Percentiles rank a stretch among this genome's conserved stretches.
phyloP scores from a whole-genome alignment of 1,140 invertebrate species.

The Calycopis cecrops region DNA sequence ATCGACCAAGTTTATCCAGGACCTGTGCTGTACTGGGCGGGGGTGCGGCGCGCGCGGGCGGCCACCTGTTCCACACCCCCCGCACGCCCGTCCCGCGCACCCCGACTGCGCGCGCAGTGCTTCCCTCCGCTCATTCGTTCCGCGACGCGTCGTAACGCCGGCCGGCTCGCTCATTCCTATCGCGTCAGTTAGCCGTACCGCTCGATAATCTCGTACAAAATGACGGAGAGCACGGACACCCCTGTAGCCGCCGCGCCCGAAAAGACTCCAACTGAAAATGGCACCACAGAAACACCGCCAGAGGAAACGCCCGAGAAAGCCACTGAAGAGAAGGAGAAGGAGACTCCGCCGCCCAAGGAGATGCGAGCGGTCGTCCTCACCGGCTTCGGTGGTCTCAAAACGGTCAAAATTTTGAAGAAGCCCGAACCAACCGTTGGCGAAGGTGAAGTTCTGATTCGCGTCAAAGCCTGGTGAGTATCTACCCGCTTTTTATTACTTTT shows the following conservation, averaged over 20 bases:
- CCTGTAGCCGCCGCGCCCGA: conserved; percentile 70
- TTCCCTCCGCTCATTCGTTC: conserved; percentile 64
- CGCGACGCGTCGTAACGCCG: conserved; percentile 60
- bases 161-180: conserved; percentile 50
- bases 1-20: conserved; percentile 61
- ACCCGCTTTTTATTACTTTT: conserved; percentile 24
- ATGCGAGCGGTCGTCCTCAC: conserved; percentile 89
- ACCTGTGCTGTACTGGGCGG: conserved; percentile 53
- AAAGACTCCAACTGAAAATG: conserved; percentile 70
- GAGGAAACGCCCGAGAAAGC: conserved; percentile 73
- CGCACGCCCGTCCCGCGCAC: conserved; percentile 28
- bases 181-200: conserved; percentile 49
- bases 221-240: conserved; percentile 73
- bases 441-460: conserved; percentile 88
- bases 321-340: conserved; percentile 73
- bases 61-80: conserved; percentile 50
- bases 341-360: conserved; percentile 82
- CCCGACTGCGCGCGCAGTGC: conserved; percentile 50
- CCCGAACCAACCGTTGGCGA: conserved; percentile 84
- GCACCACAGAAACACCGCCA: conserved; percentile 62
- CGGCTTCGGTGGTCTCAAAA: conserved; percentile 89
- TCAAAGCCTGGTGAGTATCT: conserved; percentile 88
- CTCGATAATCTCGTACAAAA: conserved; percentile 41
- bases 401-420: conserved; percentile 87
- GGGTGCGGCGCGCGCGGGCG: conserved; percentile 32